Conservation (phyloP, 1,140 invertebrate genomes). For the Zaprionus ornatus region DNA sequence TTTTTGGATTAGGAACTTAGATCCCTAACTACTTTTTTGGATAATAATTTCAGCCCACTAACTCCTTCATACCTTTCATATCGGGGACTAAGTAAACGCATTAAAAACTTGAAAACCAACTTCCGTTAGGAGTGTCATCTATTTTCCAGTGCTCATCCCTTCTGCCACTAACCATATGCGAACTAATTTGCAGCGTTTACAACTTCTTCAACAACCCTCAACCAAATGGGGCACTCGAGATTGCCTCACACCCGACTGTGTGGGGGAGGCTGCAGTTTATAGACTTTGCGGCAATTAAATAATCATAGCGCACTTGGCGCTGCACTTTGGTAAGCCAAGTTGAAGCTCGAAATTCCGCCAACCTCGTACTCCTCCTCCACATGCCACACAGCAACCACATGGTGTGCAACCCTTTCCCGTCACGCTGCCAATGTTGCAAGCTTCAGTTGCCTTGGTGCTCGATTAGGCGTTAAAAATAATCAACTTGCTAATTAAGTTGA, state of each 20-base stretch:
- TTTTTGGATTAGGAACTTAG: too few relatives aligned
- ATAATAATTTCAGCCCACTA: neutral
- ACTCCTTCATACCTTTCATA: neutral
- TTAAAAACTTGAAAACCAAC: neutral
- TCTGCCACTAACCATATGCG: conserved; percentile 39
- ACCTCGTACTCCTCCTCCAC: neutral
- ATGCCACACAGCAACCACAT: conserved; percentile 12
- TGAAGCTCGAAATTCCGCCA: conserved; percentile 14
- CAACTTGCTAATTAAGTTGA: conserved; percentile 80
- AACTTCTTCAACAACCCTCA: conserved; percentile 66
- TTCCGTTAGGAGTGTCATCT: conserved; percentile 20
- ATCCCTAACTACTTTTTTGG: too few relatives aligned
- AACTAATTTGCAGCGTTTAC: conserved; percentile 75
- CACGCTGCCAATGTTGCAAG: conserved; percentile 7
- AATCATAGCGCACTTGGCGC: conserved; percentile 74
- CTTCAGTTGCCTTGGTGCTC: conserved; percentile 42
- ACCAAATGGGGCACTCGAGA: conserved; percentile 31
- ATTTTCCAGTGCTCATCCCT: conserved; percentile 7
- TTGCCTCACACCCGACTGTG: neutral
- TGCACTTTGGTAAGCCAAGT: conserved; percentile 47
- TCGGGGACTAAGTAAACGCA: neutral
- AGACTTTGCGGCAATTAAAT: conserved; percentile 68
- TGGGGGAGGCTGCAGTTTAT: neutral
- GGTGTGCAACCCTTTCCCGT: conserved; percentile 3
- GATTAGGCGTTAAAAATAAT: conserved; percentile 78